Evolutionary conservation across 2,113 vertebrate species (phyloP).

Genomic region (Macroglossus sobrinus): DNA sequence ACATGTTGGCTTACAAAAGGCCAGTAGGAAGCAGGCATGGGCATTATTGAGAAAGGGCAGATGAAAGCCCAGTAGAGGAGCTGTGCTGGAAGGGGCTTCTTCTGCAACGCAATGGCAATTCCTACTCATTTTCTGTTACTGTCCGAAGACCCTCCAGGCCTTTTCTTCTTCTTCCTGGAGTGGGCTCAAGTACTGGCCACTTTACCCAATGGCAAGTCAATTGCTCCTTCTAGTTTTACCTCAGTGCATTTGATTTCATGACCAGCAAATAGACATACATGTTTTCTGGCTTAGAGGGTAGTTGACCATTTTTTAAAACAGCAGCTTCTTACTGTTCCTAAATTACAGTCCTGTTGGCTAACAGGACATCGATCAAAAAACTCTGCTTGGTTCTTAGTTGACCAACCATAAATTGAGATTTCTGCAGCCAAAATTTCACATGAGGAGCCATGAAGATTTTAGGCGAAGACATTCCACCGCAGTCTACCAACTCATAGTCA

Average conservation of each 20-base stretch:
- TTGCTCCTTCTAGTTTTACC: background rate
- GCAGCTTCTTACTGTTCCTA: background rate
- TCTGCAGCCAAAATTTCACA: background rate
- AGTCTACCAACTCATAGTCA: background rate
- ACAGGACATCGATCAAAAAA: background rate
- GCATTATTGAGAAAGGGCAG: background rate
- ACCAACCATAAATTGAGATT: background rate
- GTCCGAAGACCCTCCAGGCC: background rate
- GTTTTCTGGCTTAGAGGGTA: background rate
- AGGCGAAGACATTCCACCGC: background rate
- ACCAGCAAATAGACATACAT: background rate
- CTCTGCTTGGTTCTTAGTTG: background rate
- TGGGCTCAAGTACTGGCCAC: background rate
- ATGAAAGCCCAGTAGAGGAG: background rate
- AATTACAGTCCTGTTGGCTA: background rate
- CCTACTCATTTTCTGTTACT: background rate
- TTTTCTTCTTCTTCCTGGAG: background rate
- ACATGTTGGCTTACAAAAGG: background rate
- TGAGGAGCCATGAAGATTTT: background rate
- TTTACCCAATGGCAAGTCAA: background rate
- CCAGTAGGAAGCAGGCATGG: background rate
- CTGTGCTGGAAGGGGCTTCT: rapidly evolving
- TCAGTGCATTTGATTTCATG: background rate
- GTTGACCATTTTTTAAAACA: background rate
- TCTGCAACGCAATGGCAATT: background rate